Conservation (phyloP, 2,888 invertebrate genomes). For the Caenorhabditis doughertyi region DNA sequence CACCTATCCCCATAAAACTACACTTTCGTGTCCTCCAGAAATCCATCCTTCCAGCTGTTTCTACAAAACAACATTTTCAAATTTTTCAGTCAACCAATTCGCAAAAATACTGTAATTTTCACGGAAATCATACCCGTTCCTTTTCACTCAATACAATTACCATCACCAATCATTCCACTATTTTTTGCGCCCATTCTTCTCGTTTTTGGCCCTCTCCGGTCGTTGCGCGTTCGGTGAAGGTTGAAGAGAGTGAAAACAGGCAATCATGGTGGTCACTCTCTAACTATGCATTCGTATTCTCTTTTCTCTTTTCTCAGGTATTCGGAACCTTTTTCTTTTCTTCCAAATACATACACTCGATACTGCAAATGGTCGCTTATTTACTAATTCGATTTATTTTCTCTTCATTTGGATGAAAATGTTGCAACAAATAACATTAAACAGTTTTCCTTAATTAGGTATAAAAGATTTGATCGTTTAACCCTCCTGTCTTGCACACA, state of each 20-base stretch:
- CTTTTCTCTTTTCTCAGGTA: neutral
- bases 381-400: constrained; percentile 24
- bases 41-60: too few species aligned
- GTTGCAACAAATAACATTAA: constrained; percentile 10
- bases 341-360: neutral
- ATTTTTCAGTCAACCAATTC: too few species aligned
- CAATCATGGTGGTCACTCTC: constrained; percentile 61
- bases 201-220: constrained; percentile 14
- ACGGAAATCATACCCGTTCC: neutral
- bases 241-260: constrained; percentile 58
- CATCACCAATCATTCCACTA: constrained; percentile 1
- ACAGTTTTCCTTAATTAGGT: too few species aligned
- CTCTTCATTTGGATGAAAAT: constrained; percentile 1
- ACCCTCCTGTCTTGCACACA: too few species aligned
- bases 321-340: neutral
- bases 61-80: too few species aligned
- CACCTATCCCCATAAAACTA: too few species aligned
- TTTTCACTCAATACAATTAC: constrained; percentile 31
- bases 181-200: constrained; percentile 23
- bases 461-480: too few species aligned
- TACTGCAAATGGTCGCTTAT: constrained; percentile 8
- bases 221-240: constrained; percentile 59
- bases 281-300: constrained; percentile 31
- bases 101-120: neutral
- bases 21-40: too few species aligned